Percentiles rank a stretch among this genome's conserved stretches.
These are phyloP conservation scores for Oxycera nigricornis DNA, from an alignment of 2,888 invertebrate species.

Conservation along the genomic window DNA sequence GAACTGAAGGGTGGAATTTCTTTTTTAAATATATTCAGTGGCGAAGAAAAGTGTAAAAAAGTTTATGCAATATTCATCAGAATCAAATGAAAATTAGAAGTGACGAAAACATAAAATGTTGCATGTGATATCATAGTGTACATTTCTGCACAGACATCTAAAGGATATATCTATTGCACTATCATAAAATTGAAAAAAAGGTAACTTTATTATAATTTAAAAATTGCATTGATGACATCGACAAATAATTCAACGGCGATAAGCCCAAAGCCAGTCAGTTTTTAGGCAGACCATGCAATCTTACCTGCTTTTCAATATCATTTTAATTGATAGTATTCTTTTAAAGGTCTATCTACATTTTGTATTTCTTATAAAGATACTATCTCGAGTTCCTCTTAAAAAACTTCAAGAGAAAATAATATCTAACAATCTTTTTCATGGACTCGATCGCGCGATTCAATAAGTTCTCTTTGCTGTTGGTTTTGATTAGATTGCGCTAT, in stretches of 20 bases:
- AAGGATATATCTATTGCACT: background rate
- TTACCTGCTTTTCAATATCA: too few relatives aligned
- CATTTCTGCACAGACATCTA: background rate
- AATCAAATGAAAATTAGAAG: background rate
- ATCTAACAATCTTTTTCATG: background rate
- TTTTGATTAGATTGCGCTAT: constrained; percentile 4
- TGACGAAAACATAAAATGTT: background rate
- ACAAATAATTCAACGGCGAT: background rate
- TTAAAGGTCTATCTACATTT: too few relatives aligned
- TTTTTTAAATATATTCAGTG: background rate
- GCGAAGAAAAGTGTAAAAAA: too few relatives aligned
- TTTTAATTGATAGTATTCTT: background rate
- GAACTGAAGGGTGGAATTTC: too few relatives aligned
- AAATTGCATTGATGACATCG: background rate
- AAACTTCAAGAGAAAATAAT: too few relatives aligned
- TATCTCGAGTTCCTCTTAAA: too few relatives aligned
- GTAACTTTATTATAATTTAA: background rate
- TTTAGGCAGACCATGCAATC: too few relatives aligned
- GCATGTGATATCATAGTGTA: background rate
- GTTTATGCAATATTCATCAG: background rate
- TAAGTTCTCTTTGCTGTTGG: background rate
- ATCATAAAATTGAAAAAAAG: background rate
- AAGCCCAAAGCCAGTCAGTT: too few relatives aligned
- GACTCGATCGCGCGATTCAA: background rate
- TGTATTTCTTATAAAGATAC: too few relatives aligned